Evolutionary conservation across 2,113 vertebrate species (phyloP), one percentile per base, ranked within the genome.

Genomic region (Oophaga pumilio): DNA sequence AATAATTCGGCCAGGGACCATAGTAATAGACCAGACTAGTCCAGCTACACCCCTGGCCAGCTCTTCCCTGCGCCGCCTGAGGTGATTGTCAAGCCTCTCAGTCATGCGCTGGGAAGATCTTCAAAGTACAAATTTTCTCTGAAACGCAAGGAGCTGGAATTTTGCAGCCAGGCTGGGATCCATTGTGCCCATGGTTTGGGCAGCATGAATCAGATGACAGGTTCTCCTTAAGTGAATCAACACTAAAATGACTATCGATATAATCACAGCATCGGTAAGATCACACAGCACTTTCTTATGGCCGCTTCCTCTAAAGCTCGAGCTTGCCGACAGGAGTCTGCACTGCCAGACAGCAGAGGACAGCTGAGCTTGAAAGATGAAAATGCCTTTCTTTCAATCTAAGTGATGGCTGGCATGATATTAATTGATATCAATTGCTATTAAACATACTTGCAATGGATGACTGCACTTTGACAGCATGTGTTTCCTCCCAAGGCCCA

Each of bases 341-440:
- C 64, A 28, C 15, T 56, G 28, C 68, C 56, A 87, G 86, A 74
- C 43, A 43, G 43, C 13, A 76, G 53, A 82, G 28, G 66, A 64
- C 79, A 50, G 86, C 68, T 88, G 57, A 83, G 20, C 69, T 56
- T 76, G 80, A 83, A 33, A 50, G 71, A 88, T 88, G 79, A 71
- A 82, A 88, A 80, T 76, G 43, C 43, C 64, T 76, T 83, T 33
- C 79, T 88, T 88, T 88, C 80, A 82, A 76, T 82, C 78, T 74
- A 74, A 87, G 28, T 76, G 69, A 83, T 62, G 69, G 80, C 24
- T 83, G 86, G 86, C 78, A 87, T 74, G 79, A 74, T 87, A 87
- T 87, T 87, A 87, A 82, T 88, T 88, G 71, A 64, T 88, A 88
- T 82, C 86, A 83, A 88, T 76, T 83, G 86, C 86, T 88, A 76